Evolutionary conservation across 2,797 vertebrate species (phyloP), one percentile per base, ranked within the genome.

Genomic region (Pipistrellus pipistrellus): DNA sequence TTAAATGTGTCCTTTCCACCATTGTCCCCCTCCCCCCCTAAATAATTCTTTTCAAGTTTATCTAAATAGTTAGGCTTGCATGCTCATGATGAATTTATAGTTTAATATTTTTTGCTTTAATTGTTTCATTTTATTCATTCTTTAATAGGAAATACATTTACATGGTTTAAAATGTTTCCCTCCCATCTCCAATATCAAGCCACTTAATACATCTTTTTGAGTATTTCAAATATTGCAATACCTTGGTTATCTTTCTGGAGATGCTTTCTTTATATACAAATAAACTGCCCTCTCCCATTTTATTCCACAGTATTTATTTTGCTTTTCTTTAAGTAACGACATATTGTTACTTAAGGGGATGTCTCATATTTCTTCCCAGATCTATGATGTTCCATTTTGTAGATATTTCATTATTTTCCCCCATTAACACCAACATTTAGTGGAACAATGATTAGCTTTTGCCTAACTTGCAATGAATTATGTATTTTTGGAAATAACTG

Each of bases 191-290:
- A 82, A 20, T 41, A 88, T 35, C 23, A 77, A 86, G 18, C 15
- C 30, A 68, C 13, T 88, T 78, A 71, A 57, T 69, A 85, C 6
- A 73, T n/a, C 38, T 95, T 35, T 48, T 84, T 71, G 20, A 85
- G 46, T 48, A 77, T 44, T 81, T 92, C 23, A 53, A 55, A 89
- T 6, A 23, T 62, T 92, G 55, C 25, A 53, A 81, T 73, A 81
- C 73, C n/a, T 82, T 82, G 11, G 6, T 82, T 77, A 55, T 88
- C 30, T 66, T 59, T 38, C 57, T 55, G 85, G 17, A 88, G 35
- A 75, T 44, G 46, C 83, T 85, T 91, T 86, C 23, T 87, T 93
- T 15, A 75, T 57, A 59, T 82, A 48, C 41, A 73, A 85, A 59
- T 44, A 55, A 88, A 77, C n/a, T 44, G 25, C 13, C 6, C 3